Evolutionary conservation across 1,140 invertebrate species (phyloP).

Genomic region (Polypedilum vanderplanki): DNA sequence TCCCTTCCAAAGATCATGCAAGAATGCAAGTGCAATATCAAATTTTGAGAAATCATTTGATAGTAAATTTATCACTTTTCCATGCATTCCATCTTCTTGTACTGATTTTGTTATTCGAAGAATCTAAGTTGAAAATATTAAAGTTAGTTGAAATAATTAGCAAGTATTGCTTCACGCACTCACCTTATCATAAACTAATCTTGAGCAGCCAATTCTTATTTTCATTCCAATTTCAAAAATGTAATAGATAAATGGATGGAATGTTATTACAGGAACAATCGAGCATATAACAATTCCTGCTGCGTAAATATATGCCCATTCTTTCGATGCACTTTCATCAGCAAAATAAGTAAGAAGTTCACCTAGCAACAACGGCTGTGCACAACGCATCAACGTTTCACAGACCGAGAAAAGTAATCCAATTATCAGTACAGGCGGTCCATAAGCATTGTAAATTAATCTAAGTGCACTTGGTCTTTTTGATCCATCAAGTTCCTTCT

Average conservation of each 20-base stretch:
- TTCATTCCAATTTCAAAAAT: constrained; percentile 66
- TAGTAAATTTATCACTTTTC: constrained; percentile 80
- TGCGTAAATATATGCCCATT: constrained; percentile 61
- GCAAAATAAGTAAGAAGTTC: constrained; percentile 62
- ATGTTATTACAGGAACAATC: constrained; percentile 54
- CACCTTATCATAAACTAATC: constrained; percentile 77
- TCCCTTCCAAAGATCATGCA: constrained; percentile 63
- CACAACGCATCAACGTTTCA: constrained; percentile 52
- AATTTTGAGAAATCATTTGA: constrained; percentile 76
- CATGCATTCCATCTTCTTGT: constrained; percentile 68
- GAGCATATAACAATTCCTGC: constrained; percentile 60
- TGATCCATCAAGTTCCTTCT: constrained; percentile 36
- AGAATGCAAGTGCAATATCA: constrained; percentile 56
- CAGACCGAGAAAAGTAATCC: constrained; percentile 47
- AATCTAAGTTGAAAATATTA: constrained; percentile 35
- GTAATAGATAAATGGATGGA: constrained; percentile 72
- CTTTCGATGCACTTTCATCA: constrained; percentile 42
- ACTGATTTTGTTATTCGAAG: constrained; percentile 56
- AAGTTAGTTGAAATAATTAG: constrained; percentile 23
- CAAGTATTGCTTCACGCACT: neutral
- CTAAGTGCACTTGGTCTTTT: constrained; percentile 49
- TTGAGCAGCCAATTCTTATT: constrained; percentile 67
- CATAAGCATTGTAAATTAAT: constrained; percentile 50
- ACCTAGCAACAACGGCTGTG: constrained; percentile 62
- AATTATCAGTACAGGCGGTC: constrained; percentile 45